These are phyloP conservation scores for Oxygymnocypris stewartii DNA, from an alignment of 2,113 vertebrate genomes.

Conservation along the genomic window DNA sequence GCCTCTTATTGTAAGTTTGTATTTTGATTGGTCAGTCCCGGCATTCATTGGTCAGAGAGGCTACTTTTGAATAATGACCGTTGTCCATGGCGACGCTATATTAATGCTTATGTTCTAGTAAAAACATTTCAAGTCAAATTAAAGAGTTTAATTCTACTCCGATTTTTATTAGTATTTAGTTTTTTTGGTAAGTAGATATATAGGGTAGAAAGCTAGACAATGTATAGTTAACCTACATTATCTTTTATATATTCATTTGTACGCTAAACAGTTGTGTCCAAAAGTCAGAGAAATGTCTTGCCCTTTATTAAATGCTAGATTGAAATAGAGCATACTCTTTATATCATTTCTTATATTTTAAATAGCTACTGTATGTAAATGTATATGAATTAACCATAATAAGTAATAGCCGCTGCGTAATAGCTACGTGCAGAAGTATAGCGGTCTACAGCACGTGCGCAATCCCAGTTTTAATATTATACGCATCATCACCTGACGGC, in stretches of 20 bases:
- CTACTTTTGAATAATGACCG: not conserved
- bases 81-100: not conserved
- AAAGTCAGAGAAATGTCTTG: not conserved
- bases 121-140: not conserved
- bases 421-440: slow-evolving; percentile 26
- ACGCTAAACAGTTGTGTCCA: not conserved
- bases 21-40: not conserved
- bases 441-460: slow-evolving; percentile 17
- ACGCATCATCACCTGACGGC: slow-evolving; percentile 45
- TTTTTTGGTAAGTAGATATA: too few species aligned
- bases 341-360: not conserved
- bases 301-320: not conserved
- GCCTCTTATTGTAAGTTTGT: not conserved
- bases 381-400: not conserved
- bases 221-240: not conserved
- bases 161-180: not conserved
- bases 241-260: not conserved
- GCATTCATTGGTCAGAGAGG: not conserved
- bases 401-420: not conserved
- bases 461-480: slow-evolving; percentile 33
- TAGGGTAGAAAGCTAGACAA: not conserved
- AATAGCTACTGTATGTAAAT: too few species aligned
- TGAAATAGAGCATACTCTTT: not conserved
- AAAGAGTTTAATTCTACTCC: not conserved
- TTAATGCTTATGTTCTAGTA: not conserved